phyloP scores from a whole-genome alignment of 2,888 invertebrate genomes.

The Xestobium rufovillosum region DNA sequence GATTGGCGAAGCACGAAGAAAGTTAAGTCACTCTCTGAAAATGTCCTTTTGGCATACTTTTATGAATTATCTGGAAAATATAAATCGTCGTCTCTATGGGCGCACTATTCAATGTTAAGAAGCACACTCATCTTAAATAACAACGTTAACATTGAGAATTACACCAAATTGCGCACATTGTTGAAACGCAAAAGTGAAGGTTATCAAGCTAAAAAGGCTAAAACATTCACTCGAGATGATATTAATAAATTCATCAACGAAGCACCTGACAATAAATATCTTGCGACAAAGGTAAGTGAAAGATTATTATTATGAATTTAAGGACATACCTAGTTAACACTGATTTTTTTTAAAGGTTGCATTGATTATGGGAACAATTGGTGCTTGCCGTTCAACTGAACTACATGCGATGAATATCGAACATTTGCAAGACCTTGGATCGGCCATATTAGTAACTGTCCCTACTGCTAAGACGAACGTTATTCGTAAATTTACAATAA shows the following conservation, averaged over 20 bases:
- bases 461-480: slow-evolving; percentile 16
- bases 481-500: slow-evolving; percentile 14
- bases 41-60: slow-evolving; percentile 22
- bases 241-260: slow-evolving; percentile 25
- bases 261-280: slow-evolving; percentile 25
- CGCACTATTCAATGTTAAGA: slow-evolving; percentile 20
- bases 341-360: slow-evolving; percentile 16
- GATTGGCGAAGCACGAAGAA: slow-evolving; percentile 19
- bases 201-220: slow-evolving; percentile 29
- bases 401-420: slow-evolving; percentile 15
- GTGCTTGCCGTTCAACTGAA: slow-evolving; percentile 21
- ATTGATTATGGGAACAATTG: slow-evolving; percentile 19
- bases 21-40: slow-evolving; percentile 19
- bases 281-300: slow-evolving; percentile 22
- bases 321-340: too few relatives aligned
- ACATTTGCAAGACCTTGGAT: slow-evolving; percentile 16
- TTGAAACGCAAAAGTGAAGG: slow-evolving; percentile 28
- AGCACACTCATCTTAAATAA: slow-evolving; percentile 19
- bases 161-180: slow-evolving; percentile 21
- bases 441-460: slow-evolving; percentile 12
- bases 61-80: slow-evolving; percentile 18
- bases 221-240: slow-evolving; percentile 27
- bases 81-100: slow-evolving; percentile 21
- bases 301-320: neutral
- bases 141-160: slow-evolving; percentile 19